Evolutionary conservation across 1,140 invertebrate species (phyloP).

Genomic region (Sitobion miscanthi): DNA sequence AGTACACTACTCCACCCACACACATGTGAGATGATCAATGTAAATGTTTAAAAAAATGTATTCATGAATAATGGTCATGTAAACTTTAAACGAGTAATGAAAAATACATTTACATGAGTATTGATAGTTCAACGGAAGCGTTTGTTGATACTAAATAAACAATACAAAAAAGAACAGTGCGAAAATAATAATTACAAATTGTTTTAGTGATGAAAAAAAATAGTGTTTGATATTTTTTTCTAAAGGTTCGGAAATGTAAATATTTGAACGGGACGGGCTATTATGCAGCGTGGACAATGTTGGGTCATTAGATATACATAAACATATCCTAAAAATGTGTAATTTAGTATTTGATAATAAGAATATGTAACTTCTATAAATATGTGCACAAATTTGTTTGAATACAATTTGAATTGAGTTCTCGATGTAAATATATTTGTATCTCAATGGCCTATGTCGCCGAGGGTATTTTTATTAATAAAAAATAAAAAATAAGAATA

Average conservation of each 20-base stretch:
- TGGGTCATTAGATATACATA: background rate
- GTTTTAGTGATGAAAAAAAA: background rate
- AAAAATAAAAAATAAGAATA: too few species aligned
- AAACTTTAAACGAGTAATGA: conserved; percentile 30
- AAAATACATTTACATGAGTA: conserved; percentile 18
- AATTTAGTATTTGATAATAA: background rate
- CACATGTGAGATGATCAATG: conserved; percentile 30
- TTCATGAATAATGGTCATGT: conserved; percentile 24
- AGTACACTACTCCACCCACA: background rate
- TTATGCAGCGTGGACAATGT: background rate
- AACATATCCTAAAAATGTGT: background rate
- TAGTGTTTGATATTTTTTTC: background rate
- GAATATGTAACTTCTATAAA: background rate
- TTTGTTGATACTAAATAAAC: conserved; percentile 41
- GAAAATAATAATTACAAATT: conserved; percentile 13
- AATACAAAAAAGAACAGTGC: background rate
- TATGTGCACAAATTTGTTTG: too few species aligned
- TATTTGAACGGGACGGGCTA: background rate
- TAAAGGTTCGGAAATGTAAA: background rate
- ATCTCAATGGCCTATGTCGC: too few species aligned
- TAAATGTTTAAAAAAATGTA: conserved; percentile 14
- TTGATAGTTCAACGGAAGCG: background rate
- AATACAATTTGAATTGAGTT: too few species aligned
- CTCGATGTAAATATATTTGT: too few species aligned
- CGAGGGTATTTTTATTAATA: too few species aligned